Percentiles rank a stretch among this genome's conserved stretches.
These are phyloP conservation scores for Drosophila parabipectinata DNA, from an alignment of 1,140 invertebrate species.

Conservation along the genomic window DNA sequence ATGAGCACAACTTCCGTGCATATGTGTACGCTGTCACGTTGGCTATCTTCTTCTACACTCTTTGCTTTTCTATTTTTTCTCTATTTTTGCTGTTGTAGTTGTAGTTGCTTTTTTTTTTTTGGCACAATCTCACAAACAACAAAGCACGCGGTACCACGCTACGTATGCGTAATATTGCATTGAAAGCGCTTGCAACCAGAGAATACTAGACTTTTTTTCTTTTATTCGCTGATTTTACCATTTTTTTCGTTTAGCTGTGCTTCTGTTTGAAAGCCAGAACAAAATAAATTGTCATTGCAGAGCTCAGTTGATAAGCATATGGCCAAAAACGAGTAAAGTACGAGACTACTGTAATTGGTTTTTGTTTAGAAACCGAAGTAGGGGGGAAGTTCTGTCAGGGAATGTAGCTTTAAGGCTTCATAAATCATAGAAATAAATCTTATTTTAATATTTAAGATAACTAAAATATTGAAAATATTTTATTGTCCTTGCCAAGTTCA, in stretches of 20 bases:
- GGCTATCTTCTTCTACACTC: constrained; percentile 59
- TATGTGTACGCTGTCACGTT: constrained; percentile 64
- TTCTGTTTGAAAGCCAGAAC: constrained; percentile 62
- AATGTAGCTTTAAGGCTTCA: neutral
- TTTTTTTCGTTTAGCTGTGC: constrained; percentile 33
- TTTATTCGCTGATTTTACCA: constrained; percentile 35
- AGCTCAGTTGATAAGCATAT: constrained; percentile 61
- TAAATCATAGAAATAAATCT: neutral
- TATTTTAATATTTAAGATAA: neutral
- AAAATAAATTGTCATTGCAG: constrained; percentile 69
- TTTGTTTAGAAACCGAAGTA: constrained; percentile 3
- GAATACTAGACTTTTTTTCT: constrained; percentile 40
- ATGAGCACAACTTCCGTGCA: constrained; percentile 46
- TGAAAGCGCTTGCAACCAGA: constrained; percentile 44
- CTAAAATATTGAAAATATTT: neutral
- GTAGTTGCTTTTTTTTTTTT: constrained; percentile 33
- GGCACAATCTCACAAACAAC: constrained; percentile 41
- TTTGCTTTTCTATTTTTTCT: constrained; percentile 40
- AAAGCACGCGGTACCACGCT: constrained; percentile 55
- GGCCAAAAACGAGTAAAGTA: constrained; percentile 32
- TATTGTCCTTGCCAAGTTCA: constrained; percentile 6
- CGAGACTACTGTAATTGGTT: constrained; percentile 28
- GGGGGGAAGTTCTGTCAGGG: neutral
- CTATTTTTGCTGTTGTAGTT: constrained; percentile 6
- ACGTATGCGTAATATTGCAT: constrained; percentile 80